Base-by-base conservation (phyloP, 2,888 invertebrate species). In the Noctua janthina region DNA sequence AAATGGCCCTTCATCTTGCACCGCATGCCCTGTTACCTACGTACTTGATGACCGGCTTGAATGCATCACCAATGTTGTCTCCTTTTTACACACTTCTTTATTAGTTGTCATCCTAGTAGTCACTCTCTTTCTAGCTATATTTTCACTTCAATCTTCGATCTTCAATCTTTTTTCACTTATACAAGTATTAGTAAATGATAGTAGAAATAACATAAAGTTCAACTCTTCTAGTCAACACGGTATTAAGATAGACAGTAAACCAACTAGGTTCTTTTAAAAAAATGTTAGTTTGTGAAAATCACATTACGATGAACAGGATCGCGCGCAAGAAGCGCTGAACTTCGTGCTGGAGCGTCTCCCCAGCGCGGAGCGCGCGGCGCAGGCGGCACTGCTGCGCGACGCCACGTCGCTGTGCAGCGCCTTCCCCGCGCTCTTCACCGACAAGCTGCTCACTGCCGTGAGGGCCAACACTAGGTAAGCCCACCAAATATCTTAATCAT, bases 361-460 rank as follows among this genome's bases (percentile, higher is more conserved):
- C 78, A 97, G 97, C 87, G 98, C 98, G 13, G 98, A 98, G 93
- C 97, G 98, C 88, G 97, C 97, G 62, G 98, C 98, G 82, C 98
- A 99, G 93, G 98, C 98, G 64, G 97, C 98, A 51, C 96, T 99
- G 86, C 95, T 99, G 91, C 97, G 98, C 83, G 99, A 99, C 93
- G 98, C 99, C 69, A 98, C 98, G 10, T 97, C 98, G 43, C 97
- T 99, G 46, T 98, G 98, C 93, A 98, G 98, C 92, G 98, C 98
- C 74, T 98, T 98, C 96, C 99, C 99, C 15, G 97, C 98, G 74
- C 97, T 99, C 72, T 98, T 99, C 93, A 98, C 98, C 5, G 98
- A 98, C 93, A 98, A 98, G 91, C 98, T 98, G 92, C 97, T 99
- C 81, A 97, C 97, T 43, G 98, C 98, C 87, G 98, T 98, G 79